A percentile compares a stretch with the other conserved stretches of the same genome.
Evolutionary conservation across 2,888 invertebrate genomes (phyloP).

Genomic region (Ochropacha duplaris): DNA sequence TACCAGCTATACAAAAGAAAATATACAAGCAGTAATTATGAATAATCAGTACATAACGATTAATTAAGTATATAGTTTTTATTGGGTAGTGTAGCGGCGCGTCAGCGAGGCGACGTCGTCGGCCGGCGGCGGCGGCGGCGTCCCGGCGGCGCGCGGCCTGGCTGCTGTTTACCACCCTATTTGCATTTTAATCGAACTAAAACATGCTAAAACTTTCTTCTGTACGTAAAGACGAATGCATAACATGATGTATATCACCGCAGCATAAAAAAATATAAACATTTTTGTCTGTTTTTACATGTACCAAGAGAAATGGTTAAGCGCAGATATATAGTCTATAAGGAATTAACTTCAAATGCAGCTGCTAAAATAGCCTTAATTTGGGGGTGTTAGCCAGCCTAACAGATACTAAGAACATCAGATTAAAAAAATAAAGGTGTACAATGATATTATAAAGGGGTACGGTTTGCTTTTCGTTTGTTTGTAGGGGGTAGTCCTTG

Average conservation of each 20-base stretch:
- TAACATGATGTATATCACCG: not conserved
- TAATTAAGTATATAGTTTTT: constrained; percentile 32
- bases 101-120: constrained; percentile 16
- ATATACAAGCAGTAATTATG: not conserved
- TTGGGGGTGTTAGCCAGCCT: no score
- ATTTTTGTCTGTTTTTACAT: no score
- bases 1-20: not conserved
- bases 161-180: constrained; percentile 44
- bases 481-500: no score
- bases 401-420: no score
- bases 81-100: constrained; percentile 23
- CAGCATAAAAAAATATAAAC: no score
- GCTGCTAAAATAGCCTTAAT: no score
- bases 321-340: no score
- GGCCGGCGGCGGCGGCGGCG: constrained; percentile 28
- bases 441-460: no score
- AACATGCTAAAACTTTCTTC: constrained; percentile 36
- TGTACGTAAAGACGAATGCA: not conserved
- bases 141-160: constrained; percentile 16
- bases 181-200: constrained; percentile 71
- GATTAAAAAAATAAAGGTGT: no score
- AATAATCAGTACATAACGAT: constrained; percentile 18
- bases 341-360: no score
- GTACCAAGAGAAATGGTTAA: no score
- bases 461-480: no score